Percentiles rank a stretch among this genome's conserved stretches.
These are phyloP conservation scores for Trichechus manatus DNA, from an alignment of 2,113 vertebrate species.

Conservation along the genomic window DNA sequence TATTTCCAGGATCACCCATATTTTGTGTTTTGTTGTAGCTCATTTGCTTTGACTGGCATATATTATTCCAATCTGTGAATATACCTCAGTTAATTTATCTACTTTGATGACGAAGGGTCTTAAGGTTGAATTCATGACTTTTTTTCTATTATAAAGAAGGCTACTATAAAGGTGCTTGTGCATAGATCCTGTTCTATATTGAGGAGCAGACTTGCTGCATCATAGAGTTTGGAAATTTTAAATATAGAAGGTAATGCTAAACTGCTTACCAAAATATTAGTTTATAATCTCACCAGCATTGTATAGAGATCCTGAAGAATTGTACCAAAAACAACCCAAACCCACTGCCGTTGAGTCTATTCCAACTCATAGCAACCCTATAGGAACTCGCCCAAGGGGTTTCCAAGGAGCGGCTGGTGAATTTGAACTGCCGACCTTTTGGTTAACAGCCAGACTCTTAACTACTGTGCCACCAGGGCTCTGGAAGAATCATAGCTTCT, in stretches of 20 bases:
- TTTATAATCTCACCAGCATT: background rate
- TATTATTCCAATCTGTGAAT: conserved; percentile 14
- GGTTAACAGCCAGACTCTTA: too few relatives aligned
- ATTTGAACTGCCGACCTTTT: too few relatives aligned
- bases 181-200: background rate
- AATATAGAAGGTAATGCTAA: background rate
- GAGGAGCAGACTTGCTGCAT: background rate
- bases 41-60: background rate
- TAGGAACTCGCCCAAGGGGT: too few relatives aligned
- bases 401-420: too few relatives aligned
- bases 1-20: background rate
- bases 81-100: background rate
- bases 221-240: background rate
- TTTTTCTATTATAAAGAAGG: background rate
- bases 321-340: too few relatives aligned
- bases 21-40: background rate
- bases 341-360: too few relatives aligned
- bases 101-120: background rate
- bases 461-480: background rate
- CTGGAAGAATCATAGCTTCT: background rate
- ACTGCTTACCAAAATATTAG: background rate
- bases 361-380: too few relatives aligned
- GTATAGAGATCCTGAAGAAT: background rate
- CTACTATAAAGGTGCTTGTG: background rate
- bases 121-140: background rate